Evolutionary conservation across 1,140 invertebrate genomes (phyloP).

Genomic region (Tyrophagus putrescentiae): DNA sequence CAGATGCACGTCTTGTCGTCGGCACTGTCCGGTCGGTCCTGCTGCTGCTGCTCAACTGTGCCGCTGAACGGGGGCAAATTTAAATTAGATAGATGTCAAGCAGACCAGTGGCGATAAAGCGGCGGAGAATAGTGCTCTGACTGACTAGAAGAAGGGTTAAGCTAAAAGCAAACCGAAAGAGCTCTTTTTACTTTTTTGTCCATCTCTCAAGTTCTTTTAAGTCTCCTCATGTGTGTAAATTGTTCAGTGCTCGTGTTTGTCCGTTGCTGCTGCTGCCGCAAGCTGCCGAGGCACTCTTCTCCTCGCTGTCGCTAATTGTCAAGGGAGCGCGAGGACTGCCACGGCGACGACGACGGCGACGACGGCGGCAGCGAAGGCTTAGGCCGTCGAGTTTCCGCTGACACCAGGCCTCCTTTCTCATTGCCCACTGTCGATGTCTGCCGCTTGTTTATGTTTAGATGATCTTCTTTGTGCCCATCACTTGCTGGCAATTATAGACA

Average conservation of each 20-base stretch:
- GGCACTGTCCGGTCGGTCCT: background rate
- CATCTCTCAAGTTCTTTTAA: slow-evolving; percentile 6
- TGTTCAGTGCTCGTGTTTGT: slow-evolving; percentile 13
- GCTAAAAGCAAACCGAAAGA: slow-evolving; percentile 2
- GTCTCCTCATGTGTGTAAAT: slow-evolving; percentile 8
- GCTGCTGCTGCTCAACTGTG: background rate
- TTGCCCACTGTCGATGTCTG: too few relatives aligned
- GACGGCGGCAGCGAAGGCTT: too few relatives aligned
- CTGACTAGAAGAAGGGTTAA: background rate
- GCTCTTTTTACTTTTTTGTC: slow-evolving; percentile 3
- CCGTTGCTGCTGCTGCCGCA: background rate
- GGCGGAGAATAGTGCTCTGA: background rate
- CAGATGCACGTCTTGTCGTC: too few relatives aligned
- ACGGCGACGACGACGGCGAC: background rate
- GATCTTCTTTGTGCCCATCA: background rate
- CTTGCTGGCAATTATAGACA: slow-evolving; percentile 3
- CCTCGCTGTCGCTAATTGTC: background rate
- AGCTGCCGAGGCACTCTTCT: background rate
- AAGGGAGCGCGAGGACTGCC: slow-evolving; percentile 8
- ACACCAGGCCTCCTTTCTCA: background rate
- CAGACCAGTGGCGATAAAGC: slow-evolving; percentile 6
- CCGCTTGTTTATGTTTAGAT: background rate
- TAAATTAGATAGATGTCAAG: slow-evolving; percentile 14
- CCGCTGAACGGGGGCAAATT: background rate
- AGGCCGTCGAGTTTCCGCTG: background rate